Base-by-base conservation (phyloP, 2,888 invertebrate species). In the Caenorhabditis doughertyi region DNA sequence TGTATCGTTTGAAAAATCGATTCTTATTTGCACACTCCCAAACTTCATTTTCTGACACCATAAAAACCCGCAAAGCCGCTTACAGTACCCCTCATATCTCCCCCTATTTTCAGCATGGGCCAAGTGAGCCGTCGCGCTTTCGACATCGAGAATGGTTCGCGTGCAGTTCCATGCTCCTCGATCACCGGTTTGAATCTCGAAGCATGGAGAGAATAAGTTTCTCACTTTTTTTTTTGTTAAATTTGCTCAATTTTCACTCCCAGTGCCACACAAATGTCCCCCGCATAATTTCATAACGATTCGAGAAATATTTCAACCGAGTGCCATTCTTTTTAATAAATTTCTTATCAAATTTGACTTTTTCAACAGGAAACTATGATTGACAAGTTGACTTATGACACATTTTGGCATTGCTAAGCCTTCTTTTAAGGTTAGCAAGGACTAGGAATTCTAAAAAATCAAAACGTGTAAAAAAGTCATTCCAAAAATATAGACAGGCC, bases 181-280 rank as follows among this genome's bases (percentile, higher is more conserved):
- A 86, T 91, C 42, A 86, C 86, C 7, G 77, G 71, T 35, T 56
- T 91, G 27, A 87, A 91, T 32, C 83, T 91, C 27, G 73, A 67
- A 27, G 79, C 86, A 1, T 91, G 91, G 91, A 83, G 82, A 74
- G 85, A 89, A 58, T 86, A 72, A 21, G 18, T 5, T 9, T 3
- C 25, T 7, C n/a, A 13, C 25, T 7, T 44, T n/a, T n/a, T n/a
- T n/a, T n/a, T n/a, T n/a, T n/a, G n/a, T n/a, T n/a, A n/a, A n/a
- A n/a, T n/a, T 5, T 25, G 3, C 39, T 21, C 16, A 7, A 13
- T 60, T 42, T 13, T n/a, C 32, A 7, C 21, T 13, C 25, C 49
- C 7, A 21, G 53, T 68, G 53, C 68, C 53, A 68, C 21, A 29
- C 47, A 51, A 25, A 55, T 53, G 62, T 64, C 53, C 60, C 60